phyloP scores from a whole-genome alignment of 2,888 invertebrate species.

The Gymnocheta viridis region DNA sequence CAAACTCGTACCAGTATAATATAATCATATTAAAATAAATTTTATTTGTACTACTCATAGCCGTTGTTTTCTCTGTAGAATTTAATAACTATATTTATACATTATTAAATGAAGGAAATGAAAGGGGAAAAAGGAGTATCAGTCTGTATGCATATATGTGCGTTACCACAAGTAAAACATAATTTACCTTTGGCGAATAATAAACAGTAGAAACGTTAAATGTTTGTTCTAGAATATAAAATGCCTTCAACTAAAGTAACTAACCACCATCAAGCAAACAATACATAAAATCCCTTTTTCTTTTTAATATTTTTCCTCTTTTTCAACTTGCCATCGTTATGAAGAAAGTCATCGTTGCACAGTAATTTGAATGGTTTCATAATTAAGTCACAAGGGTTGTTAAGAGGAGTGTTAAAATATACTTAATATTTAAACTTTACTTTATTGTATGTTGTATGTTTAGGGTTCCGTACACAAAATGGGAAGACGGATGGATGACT shows the following conservation, averaged over 20 bases:
- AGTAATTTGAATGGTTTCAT: slow-evolving; percentile 27
- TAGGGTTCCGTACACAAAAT: too few species aligned
- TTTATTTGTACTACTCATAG: neutral
- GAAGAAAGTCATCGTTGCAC: slow-evolving; percentile 13
- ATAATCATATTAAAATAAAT: slow-evolving; percentile 44
- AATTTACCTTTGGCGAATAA: slow-evolving; percentile 54
- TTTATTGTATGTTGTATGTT: too few species aligned
- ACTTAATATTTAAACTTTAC: slow-evolving; percentile 1
- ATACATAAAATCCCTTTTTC: slow-evolving; percentile 31
- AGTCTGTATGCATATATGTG: too few species aligned
- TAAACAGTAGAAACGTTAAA: neutral
- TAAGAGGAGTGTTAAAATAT: slow-evolving; percentile 29
- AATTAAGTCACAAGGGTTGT: slow-evolving; percentile 6
- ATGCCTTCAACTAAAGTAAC: slow-evolving; percentile 59
- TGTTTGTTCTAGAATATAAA: neutral
- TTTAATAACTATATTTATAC: neutral
- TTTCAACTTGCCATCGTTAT: neutral
- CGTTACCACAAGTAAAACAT: slow-evolving; percentile 43
- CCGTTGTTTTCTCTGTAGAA: neutral
- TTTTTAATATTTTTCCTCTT: neutral
- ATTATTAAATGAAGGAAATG: neutral
- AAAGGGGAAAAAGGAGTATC: too few species aligned
- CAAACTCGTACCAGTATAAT: slow-evolving; percentile 10
- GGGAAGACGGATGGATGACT: too few species aligned
- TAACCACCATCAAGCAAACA: slow-evolving; percentile 56